phyloP scores from a whole-genome alignment of 37 sponge, comb jelly and placozoan genomes.

The Mnemiopsis leidyi region DNA sequence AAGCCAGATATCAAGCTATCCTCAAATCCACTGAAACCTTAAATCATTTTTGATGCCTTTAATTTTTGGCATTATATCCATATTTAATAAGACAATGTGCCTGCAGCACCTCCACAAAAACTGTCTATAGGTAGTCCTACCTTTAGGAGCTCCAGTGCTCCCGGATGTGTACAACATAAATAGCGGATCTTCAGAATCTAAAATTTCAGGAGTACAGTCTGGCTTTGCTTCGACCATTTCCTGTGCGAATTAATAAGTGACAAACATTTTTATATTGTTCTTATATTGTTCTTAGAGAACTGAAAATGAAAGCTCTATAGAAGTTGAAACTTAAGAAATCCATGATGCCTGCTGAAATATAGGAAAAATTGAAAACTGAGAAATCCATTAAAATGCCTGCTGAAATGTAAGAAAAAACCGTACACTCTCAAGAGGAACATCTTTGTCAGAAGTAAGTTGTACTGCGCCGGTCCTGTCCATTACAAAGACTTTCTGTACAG shows the following conservation, averaged over 20 bases:
- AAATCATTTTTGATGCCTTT: too few relatives aligned
- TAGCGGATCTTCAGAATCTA: conserved; percentile 91
- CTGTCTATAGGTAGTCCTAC: background rate
- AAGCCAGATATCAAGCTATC: conserved; percentile 91
- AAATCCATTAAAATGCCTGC: too few relatives aligned
- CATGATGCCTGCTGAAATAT: too few relatives aligned
- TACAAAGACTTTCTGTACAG: conserved; percentile 81
- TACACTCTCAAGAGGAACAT: conserved; percentile 79
- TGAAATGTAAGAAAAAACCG: background rate
- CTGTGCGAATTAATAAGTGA: conserved; percentile 72
- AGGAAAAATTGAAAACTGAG: too few relatives aligned
- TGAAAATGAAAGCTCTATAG: too few relatives aligned
- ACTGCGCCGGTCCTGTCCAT: conserved; percentile 80
- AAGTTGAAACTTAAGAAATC: too few relatives aligned
- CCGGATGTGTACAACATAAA: conserved; percentile 96
- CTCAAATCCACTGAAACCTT: too few relatives aligned
- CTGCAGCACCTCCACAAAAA: too few relatives aligned
- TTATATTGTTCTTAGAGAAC: too few relatives aligned
- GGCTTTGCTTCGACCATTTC: conserved; percentile 76
- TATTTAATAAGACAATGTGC: too few relatives aligned
- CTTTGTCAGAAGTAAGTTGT: conserved; percentile 70
- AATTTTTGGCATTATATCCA: too few relatives aligned
- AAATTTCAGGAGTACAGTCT: conserved; percentile 77
- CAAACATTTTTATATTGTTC: too few relatives aligned
- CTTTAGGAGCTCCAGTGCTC: conserved; percentile 94